Evolutionary conservation across 2,113 vertebrate genomes (phyloP).

Genomic region (Campylomormyrus tamandua): DNA sequence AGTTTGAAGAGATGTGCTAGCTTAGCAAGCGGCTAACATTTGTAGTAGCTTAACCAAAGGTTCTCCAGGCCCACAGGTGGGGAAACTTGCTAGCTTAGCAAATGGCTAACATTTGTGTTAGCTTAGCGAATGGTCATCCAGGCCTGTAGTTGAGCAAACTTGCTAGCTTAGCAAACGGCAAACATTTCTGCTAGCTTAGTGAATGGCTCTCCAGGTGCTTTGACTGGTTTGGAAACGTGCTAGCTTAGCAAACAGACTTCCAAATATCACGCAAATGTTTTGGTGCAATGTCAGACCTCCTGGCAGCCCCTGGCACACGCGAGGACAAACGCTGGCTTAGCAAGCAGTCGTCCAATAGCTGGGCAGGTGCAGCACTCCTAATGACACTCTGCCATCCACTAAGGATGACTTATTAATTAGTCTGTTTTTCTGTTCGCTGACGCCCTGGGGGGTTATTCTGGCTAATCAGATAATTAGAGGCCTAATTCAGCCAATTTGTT

Average conservation of each 20-base stretch:
- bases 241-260: not conserved
- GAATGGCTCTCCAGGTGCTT: not conserved
- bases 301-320: not conserved
- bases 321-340: not conserved
- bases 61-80: not conserved
- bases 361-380: constrained; percentile 40
- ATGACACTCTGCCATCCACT: constrained; percentile 42
- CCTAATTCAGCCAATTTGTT: constrained; percentile 4
- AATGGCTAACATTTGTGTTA: not conserved
- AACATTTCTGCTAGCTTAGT: not conserved
- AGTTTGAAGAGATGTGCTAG: not conserved
- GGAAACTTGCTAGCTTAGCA: not conserved
- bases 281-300: not conserved
- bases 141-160: not conserved
- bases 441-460: constrained; percentile 22
- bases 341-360: constrained; percentile 32
- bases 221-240: not conserved
- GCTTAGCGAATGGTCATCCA: not conserved
- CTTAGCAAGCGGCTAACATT: not conserved
- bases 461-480: constrained; percentile 28
- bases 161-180: not conserved
- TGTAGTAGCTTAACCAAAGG: not conserved
- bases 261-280: not conserved
- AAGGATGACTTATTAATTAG: constrained; percentile 41
- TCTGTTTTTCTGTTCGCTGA: constrained; percentile 21